phyloP scores from a whole-genome alignment of 2,113 vertebrate genomes.

The Sceloporus tristichus region DNA sequence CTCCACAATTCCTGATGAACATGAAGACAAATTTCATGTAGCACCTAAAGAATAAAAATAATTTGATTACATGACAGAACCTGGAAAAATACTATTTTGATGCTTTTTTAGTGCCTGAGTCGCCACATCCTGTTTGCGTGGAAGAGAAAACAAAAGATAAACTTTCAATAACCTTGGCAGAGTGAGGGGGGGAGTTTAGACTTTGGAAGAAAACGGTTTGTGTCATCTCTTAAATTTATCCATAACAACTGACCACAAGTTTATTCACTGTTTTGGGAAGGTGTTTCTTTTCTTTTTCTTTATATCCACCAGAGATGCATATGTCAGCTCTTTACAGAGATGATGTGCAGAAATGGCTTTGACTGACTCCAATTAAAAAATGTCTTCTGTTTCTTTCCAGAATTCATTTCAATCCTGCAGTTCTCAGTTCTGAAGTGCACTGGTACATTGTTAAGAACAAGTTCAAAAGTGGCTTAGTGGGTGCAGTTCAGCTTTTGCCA shows the following conservation, averaged over 20 bases:
- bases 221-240: background rate
- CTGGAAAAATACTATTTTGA: background rate
- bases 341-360: background rate
- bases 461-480: background rate
- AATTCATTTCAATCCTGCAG: background rate
- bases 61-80: background rate
- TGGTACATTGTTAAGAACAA: too few relatives aligned
- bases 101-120: slow-evolving; percentile 1
- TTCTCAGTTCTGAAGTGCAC: background rate
- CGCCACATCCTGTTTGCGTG: slow-evolving; percentile 17
- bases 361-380: background rate
- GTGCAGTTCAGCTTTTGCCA: background rate
- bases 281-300: background rate
- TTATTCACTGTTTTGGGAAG: slow-evolving; percentile 9
- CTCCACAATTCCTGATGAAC: background rate
- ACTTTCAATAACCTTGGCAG: background rate
- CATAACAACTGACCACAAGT: slow-evolving; percentile 16
- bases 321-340: background rate
- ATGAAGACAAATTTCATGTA: background rate
- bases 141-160: background rate
- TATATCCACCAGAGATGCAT: background rate
- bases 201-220: background rate
- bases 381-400: too few relatives aligned
- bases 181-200: background rate
- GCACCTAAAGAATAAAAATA: background rate